Base-by-base conservation (phyloP, 1,140 invertebrate genomes). In the Drosophila leontia region DNA sequence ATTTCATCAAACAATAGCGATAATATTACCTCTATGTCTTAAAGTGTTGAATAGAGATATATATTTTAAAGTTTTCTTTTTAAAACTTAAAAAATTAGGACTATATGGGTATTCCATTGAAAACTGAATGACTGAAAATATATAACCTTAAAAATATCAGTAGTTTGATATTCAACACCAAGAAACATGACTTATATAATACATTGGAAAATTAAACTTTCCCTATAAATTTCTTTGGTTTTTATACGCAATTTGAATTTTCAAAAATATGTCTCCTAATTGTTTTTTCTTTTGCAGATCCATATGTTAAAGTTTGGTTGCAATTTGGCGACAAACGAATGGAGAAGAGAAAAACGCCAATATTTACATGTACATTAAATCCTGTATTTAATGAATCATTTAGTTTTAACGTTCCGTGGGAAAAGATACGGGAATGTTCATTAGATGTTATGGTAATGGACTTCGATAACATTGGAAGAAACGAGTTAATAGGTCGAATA, bases 301-400 rank as follows among this genome's bases (percentile, higher is more conserved):
- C 98, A 0, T 99, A 99, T 92, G 98, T 98, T 1, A 99, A 99
- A 93, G 97, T 99, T 7, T 99, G 98, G 98, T 95, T 99, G 3
- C 97, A 98, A 80, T 98, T 98, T 91, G 97, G 97, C 12, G 98
- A 98, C 77, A 98, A 98, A 80, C 95, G 97, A 64, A 96, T 99
- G 71, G 98, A 99, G 93, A 99, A 99, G 92, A 96, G 97, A 92
- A 99, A 99, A 94, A 99, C 98, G n/a, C 96, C 97, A 34, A 97
- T 99, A 80, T 98, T 98, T 93, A 98, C 98, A 87, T 98, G 97
- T 92, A 98, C 97, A 3, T 94, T 98, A 61, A 97, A 98, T 93
- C 98, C 96, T 2, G 95, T 98, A 45, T 99, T 98, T 94, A 98
- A 99, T 93, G 97, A 98, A 92, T 96, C 96, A 7, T 98, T 98